A percentile compares a stretch with the other conserved stretches of the same genome.
Evolutionary conservation across 2,113 vertebrate genomes (phyloP).

Genomic region (Xiphophorus maculatus): DNA sequence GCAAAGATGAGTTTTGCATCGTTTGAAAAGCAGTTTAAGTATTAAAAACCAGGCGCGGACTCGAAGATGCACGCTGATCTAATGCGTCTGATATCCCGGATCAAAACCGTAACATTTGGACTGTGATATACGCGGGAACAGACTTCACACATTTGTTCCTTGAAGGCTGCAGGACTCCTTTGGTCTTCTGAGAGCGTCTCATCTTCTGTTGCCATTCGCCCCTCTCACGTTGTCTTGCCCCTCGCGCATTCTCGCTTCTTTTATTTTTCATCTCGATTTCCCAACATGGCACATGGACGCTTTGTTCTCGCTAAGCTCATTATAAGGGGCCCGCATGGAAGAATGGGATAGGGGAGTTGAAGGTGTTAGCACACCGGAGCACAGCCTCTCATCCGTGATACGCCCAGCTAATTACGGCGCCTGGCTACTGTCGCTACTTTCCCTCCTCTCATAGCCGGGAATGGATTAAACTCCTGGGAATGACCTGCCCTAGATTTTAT

Average conservation of each 20-base stretch:
- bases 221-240: conserved; percentile 38
- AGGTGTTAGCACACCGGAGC: conserved; percentile 61
- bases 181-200: conserved; percentile 57
- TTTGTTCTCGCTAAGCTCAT: conserved; percentile 44
- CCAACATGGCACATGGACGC: conserved; percentile 3
- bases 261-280: neutral
- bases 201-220: conserved; percentile 37
- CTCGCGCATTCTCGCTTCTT: conserved; percentile 25
- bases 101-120: conserved; percentile 42
- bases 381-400: conserved; percentile 66
- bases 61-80: conserved; percentile 12
- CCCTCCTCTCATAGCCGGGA: conserved; percentile 34
- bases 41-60: conserved; percentile 4
- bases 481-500: conserved; percentile 80
- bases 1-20: neutral
- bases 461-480: conserved; percentile 78
- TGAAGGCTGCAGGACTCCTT: conserved; percentile 43
- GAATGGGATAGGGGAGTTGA: conserved; percentile 49
- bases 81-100: conserved; percentile 28
- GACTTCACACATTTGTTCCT: conserved; percentile 41
- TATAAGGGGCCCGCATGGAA: conserved; percentile 53
- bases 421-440: conserved; percentile 29
- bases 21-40: conserved; percentile 9
- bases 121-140: conserved; percentile 35
- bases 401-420: conserved; percentile 70